Conservation (phyloP, 2,797 vertebrate genomes). For the Poecile montanus region DNA sequence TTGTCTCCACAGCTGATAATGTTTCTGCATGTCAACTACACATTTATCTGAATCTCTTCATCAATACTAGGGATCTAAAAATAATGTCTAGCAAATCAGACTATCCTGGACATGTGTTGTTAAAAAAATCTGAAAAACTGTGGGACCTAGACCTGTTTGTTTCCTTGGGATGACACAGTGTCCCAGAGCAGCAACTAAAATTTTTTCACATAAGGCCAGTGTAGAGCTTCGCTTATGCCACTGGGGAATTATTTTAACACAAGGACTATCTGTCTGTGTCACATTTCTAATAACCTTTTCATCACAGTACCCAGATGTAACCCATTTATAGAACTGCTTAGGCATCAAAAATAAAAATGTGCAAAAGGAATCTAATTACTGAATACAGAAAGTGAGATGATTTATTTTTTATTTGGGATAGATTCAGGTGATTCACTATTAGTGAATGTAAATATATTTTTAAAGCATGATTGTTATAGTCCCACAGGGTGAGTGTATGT, state of each 20-base stretch:
- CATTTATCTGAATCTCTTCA: neutral
- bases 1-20: neutral
- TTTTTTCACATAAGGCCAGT: neutral
- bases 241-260: conserved; percentile 12
- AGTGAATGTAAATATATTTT: neutral
- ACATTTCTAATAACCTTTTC: conserved; percentile 42
- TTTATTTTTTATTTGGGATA: neutral
- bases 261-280: conserved; percentile 25
- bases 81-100: neutral
- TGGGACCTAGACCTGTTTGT: neutral
- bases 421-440: neutral
- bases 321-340: conserved; percentile 49
- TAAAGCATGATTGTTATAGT: neutral
- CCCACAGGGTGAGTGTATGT: neutral
- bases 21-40: neutral
- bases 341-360: conserved; percentile 26
- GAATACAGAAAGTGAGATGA: neutral
- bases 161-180: neutral
- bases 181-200: neutral
- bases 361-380: conserved; percentile 28
- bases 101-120: rapidly evolving
- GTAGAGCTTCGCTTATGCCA: neutral
- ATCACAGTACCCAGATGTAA: conserved; percentile 21
- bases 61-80: neutral
- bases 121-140: neutral